Base-by-base conservation (phyloP, 2,113 vertebrate species). In the Zingel zingel region DNA sequence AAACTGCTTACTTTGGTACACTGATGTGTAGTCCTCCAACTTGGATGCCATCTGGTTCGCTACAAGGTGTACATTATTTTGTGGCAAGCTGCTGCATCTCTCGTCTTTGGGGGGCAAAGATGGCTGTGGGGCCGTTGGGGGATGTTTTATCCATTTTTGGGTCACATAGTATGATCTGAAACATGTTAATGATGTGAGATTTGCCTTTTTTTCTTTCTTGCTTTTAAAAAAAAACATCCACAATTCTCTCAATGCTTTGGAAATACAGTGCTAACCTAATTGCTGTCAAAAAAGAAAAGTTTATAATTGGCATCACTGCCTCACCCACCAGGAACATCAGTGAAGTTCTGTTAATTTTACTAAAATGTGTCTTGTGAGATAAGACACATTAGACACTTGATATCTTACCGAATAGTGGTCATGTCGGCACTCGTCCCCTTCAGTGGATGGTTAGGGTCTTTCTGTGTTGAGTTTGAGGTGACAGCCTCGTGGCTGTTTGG, bases 1-100 rank as follows among this genome's bases (percentile, higher is more conserved):
- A 15, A 13, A 62, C 23, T 23, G 6, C 89, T 86, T 78, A 94
- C 93, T 79, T 86, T 61, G 48, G 66, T 92, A 92, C 50, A 65
- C 10, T 2, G 88, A 78, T 1, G 14, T 75, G 53, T 70, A 90
- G 58, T 84, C 68, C 12, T 39, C 48, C 16, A 6, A 18, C 18
- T 11, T 57, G 33, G 53, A n/a, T 8, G 8, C 11, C 10, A 1
- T 43, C 11, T 45, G 57, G 33, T 54, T 66, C 1, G 18, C 70
- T 6, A 6, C n/a, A n/a, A 9, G 12, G 61, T 47, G 2, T 6
- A 3, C 0, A 9, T 75, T n/a, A 61, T 47, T 64, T 4, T 72
- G 27, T 13, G 64, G 57, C 16, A 18, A 1, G 12, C 73, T 71
- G 53, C 6, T 63, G 45, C 62, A 61, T 63, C 3, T 83, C 58